phyloP scores from a whole-genome alignment of 2,797 vertebrate genomes.

The Uromys caudimaculatus region DNA sequence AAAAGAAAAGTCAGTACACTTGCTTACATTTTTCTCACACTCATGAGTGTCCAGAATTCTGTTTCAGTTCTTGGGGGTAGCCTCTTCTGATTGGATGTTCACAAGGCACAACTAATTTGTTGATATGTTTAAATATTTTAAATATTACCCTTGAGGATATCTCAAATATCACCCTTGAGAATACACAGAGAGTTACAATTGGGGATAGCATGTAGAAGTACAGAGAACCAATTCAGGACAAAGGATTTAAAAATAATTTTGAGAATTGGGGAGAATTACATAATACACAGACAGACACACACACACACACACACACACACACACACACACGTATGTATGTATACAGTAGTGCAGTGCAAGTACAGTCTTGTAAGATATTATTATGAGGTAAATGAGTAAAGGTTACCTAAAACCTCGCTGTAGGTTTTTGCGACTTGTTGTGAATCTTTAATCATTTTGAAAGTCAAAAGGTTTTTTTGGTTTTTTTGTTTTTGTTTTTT shows the following conservation, averaged over 20 bases:
- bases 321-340: background rate
- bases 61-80: background rate
- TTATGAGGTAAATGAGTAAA: background rate
- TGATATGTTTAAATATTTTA: background rate
- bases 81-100: background rate
- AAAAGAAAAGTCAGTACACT: background rate
- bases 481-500: too few relatives aligned
- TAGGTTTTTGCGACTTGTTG: background rate
- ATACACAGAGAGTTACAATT: background rate
- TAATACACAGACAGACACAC: background rate
- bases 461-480: background rate
- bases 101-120: background rate
- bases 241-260: slow-evolving; percentile 32
- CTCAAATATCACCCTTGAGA: background rate
- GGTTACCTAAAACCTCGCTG: background rate
- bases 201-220: background rate
- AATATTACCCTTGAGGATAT: too few relatives aligned
- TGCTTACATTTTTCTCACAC: background rate
- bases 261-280: background rate
- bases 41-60: background rate
- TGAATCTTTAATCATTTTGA: slow-evolving; percentile 19
- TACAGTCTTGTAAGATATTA: background rate
- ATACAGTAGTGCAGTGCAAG: background rate
- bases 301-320: background rate
- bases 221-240: slow-evolving; percentile 5